Conservation (phyloP, 2,888 invertebrate genomes). For the Trypoxylon attenuatum region DNA sequence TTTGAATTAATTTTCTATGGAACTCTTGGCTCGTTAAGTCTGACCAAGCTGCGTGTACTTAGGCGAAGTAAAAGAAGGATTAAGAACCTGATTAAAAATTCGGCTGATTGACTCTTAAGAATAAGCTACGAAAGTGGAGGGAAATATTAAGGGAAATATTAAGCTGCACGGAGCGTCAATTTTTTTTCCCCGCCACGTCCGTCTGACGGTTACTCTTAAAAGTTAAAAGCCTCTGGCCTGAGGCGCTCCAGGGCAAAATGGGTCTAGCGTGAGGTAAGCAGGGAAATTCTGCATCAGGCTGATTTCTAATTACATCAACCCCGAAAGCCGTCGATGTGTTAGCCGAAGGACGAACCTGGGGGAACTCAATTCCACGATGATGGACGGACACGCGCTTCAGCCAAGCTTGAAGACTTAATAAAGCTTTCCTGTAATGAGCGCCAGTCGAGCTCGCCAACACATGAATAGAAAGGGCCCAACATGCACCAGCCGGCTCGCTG, state of each 20-base stretch:
- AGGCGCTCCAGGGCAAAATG: not conserved
- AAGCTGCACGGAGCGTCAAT: too few relatives aligned
- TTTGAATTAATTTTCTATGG: too few relatives aligned
- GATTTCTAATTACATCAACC: conserved; percentile 48
- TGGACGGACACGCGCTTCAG: conserved; percentile 58
- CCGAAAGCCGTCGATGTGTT: conserved; percentile 41
- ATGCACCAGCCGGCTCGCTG: not conserved
- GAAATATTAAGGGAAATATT: too few relatives aligned
- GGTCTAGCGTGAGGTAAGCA: not conserved
- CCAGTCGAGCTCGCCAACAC: conserved; percentile 25
- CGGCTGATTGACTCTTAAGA: too few relatives aligned
- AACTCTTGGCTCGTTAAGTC: too few relatives aligned
- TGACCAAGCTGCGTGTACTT: too few relatives aligned
- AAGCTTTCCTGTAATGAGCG: conserved; percentile 57
- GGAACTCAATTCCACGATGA: conserved; percentile 57
- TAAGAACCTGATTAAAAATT: too few relatives aligned
- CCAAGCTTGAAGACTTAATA: conserved; percentile 64
- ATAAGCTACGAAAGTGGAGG: too few relatives aligned
- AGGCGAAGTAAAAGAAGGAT: too few relatives aligned
- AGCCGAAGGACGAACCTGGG: conserved; percentile 25
- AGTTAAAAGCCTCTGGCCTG: conserved; percentile 1
- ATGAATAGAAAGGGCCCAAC: conserved; percentile 15
- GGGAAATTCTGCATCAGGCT: conserved; percentile 16
- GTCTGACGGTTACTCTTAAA: not conserved
- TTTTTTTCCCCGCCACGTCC: too few relatives aligned